Conservation (phyloP, 2,888 invertebrate genomes). For the Nomada ruficornis region DNA sequence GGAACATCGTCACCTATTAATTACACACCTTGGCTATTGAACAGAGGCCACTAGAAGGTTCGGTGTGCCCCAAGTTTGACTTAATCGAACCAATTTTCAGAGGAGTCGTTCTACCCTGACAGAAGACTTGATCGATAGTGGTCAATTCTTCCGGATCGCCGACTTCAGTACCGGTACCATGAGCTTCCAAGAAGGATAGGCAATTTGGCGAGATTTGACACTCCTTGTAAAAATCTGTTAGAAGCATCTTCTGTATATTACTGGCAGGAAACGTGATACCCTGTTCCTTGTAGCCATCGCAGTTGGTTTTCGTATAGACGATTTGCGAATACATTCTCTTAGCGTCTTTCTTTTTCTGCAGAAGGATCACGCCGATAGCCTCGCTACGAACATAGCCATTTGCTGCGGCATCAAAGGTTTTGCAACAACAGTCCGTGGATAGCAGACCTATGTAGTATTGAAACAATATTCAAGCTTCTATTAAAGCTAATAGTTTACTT, state of each 20-base stretch:
- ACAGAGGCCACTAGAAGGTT: conserved; percentile 93
- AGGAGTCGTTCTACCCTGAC: conserved; percentile 90
- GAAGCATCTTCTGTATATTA: conserved; percentile 77
- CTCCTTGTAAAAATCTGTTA: conserved; percentile 87
- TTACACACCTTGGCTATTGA: conserved; percentile 90
- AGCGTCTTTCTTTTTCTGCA: conserved; percentile 88
- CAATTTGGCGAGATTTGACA: conserved; percentile 86
- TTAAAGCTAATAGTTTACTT: no score
- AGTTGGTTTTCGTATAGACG: conserved; percentile 87
- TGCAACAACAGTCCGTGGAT: conserved; percentile 94
- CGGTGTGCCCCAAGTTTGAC: conserved; percentile 97
- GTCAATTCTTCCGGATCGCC: conserved; percentile 97
- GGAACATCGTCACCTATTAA: background rate
- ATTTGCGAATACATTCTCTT: conserved; percentile 85
- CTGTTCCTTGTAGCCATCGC: conserved; percentile 85
- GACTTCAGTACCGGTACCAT: conserved; percentile 91
- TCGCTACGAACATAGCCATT: conserved; percentile 95
- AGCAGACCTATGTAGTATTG: conserved; percentile 86
- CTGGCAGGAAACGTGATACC: conserved; percentile 83
- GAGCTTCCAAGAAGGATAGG: conserved; percentile 89
- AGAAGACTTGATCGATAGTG: conserved; percentile 92
- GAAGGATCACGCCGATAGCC: conserved; percentile 88
- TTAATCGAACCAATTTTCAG: conserved; percentile 96
- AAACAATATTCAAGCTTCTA: background rate
- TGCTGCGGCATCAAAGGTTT: conserved; percentile 94